phyloP scores from a whole-genome alignment of 2,113 vertebrate genomes.

The Tor tambroides region DNA sequence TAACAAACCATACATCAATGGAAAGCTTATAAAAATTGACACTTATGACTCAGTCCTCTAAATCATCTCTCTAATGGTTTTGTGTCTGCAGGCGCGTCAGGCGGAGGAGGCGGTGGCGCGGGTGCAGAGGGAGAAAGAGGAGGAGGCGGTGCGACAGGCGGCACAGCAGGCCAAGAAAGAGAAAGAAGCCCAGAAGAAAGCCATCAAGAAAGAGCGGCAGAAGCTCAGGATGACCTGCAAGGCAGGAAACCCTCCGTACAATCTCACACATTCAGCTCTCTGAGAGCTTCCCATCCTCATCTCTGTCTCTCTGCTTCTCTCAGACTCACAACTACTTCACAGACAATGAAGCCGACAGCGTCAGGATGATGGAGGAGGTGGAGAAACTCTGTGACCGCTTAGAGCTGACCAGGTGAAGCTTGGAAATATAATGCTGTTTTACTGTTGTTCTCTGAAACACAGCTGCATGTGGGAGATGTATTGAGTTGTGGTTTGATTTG shows the following conservation, averaged over 20 bases:
- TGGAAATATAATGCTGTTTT: neutral
- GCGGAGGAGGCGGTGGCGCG: conserved; percentile 90
- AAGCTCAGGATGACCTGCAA: conserved; percentile 96
- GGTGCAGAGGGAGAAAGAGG: conserved; percentile 91
- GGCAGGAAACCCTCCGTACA: conserved; percentile 68
- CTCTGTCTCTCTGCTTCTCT: neutral
- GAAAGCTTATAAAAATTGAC: no score
- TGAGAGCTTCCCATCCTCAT: neutral
- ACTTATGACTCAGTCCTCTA: no score
- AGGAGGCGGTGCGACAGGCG: conserved; percentile 89
- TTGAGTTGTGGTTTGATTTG: conserved; percentile 49
- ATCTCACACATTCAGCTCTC: neutral
- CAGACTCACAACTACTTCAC: conserved; percentile 98
- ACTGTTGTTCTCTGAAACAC: neutral
- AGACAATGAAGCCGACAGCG: conserved; percentile 87
- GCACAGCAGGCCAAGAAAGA: conserved; percentile 92
- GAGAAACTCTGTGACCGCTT: conserved; percentile 98
- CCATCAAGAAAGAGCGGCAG: conserved; percentile 97
- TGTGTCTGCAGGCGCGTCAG: conserved; percentile 82
- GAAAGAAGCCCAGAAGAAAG: conserved; percentile 98
- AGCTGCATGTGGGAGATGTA: neutral
- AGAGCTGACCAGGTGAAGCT: conserved; percentile 86
- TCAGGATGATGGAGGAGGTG: conserved; percentile 99
- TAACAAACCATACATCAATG: no score
- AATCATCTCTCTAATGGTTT: no score